Evolutionary conservation across 2,797 vertebrate species (phyloP), one percentile per base, ranked within the genome.

Genomic region (Peromyscus aztecus): DNA sequence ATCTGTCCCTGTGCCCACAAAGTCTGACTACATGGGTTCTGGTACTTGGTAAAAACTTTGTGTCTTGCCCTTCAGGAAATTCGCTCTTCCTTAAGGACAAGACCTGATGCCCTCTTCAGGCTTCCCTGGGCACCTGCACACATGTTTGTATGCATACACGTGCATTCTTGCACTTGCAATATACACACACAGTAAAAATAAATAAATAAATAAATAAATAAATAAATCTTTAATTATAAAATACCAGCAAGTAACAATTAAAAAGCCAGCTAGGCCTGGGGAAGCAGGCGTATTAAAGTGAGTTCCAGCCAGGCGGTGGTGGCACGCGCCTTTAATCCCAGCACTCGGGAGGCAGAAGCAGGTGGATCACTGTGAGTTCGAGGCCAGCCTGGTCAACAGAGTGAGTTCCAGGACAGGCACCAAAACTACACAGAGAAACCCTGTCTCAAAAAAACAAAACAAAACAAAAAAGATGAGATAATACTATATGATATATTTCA

Each of bases 181-280:
- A 73, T 43, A 69, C 49, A 69, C 49, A 89, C 57, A 31, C 34
- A 31, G 29, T n/a, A 59, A n/a, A 49, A 49, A 49, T 4, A 73
- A 40, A 34, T 13, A 67, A 65, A 67, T 14, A 49, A 49, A 49
- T 4, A 73, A 40, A 34, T 13, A 67, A 65, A 67, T 14, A 67
- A 75, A 46, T 16, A 43, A 52, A 52, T 4, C 34, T 34, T 52
- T 19, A 40, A 21, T 57, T 34, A 61, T 14, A 43, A 86, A 92
- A 90, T 49, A 86, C 10, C 75, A 55, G 46, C 5, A 80, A 89
- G 69, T 67, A 83, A 89, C 91, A 85, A 89, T 89, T 80, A 2
- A 78, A 75, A 97, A 89, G 67, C 87, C 49, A 83, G 19, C 57
- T 73, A 55, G 77, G 80, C 93, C 78, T n/a, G 29, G 27, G 17